A percentile compares a stretch with the other conserved stretches of the same genome.
phyloP scores from a whole-genome alignment of 2,888 invertebrate species.

The Frankliniella fusca region DNA sequence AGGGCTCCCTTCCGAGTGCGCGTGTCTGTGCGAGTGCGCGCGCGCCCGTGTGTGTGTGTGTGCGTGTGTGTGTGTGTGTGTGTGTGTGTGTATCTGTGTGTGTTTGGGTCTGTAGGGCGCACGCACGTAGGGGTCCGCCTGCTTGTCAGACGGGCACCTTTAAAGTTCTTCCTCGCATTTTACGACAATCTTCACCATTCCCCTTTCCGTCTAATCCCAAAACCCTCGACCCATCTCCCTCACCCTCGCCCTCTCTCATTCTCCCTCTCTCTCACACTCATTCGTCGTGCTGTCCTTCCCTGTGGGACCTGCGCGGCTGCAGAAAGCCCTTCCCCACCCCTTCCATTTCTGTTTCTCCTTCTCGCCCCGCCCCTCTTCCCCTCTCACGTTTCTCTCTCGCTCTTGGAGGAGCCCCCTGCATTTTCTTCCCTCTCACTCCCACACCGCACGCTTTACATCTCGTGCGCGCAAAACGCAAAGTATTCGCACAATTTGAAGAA shows the following conservation, averaged over 20 bases:
- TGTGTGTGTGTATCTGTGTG: background rate
- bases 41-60: background rate
- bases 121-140: constrained; percentile 1
- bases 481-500: background rate
- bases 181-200: constrained; percentile 11
- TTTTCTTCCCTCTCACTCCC: background rate
- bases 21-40: background rate
- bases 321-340: background rate
- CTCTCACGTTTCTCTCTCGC: background rate
- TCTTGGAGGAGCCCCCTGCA: background rate
- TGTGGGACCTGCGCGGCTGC: background rate
- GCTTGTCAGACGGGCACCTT: constrained; percentile 18
- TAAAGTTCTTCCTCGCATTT: constrained; percentile 16
- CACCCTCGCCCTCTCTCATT: background rate
- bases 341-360: background rate
- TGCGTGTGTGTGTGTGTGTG: background rate
- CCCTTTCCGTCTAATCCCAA: constrained; percentile 10
- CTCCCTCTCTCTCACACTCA: background rate
- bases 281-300: background rate
- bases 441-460: background rate
- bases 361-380: background rate
- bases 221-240: background rate
- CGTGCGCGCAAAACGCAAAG: background rate
- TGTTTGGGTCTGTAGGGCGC: background rate
- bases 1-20: background rate